These are phyloP conservation scores for Cephus cinctus DNA, from an alignment of 1,140 invertebrate species.

Conservation along the genomic window DNA sequence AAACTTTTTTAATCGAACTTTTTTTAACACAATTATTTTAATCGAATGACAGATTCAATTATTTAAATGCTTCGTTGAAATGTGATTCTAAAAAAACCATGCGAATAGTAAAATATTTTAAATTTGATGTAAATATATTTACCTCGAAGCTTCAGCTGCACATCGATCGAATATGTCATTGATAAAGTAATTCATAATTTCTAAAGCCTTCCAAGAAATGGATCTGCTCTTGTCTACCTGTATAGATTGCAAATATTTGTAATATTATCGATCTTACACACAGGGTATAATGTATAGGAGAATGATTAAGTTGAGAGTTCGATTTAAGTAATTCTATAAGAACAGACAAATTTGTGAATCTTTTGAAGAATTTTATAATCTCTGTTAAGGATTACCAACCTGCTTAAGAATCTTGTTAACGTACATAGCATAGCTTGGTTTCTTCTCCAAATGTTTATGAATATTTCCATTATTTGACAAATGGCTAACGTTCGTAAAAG, in stretches of 20 bases:
- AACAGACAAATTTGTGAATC: too few species aligned
- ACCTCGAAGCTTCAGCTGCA: conserved; percentile 2
- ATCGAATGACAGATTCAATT: too few species aligned
- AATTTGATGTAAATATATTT: not conserved
- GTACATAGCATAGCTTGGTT: not conserved
- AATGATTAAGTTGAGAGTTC: too few species aligned
- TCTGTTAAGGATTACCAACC: too few species aligned
- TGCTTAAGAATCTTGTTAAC: conserved; percentile 6
- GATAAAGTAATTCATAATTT: conserved; percentile 4
- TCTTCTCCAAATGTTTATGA: conserved; percentile 4
- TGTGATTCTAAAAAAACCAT: not conserved
- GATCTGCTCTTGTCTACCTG: conserved; percentile 1
- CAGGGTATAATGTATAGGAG: too few species aligned
- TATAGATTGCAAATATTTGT: not conserved
- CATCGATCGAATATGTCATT: conserved; percentile 10
- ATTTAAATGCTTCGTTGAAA: not conserved
- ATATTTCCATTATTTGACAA: not conserved
- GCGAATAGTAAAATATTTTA: too few species aligned
- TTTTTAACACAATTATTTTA: too few species aligned
- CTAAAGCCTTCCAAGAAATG: conserved; percentile 2
- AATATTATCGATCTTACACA: too few species aligned
- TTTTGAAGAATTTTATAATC: too few species aligned
- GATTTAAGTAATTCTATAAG: too few species aligned
- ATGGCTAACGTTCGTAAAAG: not conserved
- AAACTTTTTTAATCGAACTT: too few species aligned